Base-by-base conservation (phyloP, 2,113 vertebrate genomes). In the Perca flavescens region DNA sequence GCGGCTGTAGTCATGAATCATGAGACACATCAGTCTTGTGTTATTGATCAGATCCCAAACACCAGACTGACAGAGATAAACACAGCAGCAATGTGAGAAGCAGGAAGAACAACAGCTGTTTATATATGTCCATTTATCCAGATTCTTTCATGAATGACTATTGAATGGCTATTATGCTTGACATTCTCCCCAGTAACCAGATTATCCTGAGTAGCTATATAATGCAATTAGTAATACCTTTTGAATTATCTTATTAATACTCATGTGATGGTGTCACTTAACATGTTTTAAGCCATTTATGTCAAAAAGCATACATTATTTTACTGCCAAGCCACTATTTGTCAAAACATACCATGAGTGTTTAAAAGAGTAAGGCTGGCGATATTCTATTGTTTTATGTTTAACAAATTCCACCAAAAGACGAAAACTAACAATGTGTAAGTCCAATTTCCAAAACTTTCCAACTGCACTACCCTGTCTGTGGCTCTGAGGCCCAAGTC, bases 1-100 rank as follows among this genome's bases (percentile, higher is more conserved):
- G 76, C 15, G 89, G 88, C 91, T 89, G 92, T 89, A 91, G 93
- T 91, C 86, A 93, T 92, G 92, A 94, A 95, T 95, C 94, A 93
- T 77, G 88, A 80, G 85, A 82, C 89, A 91, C 91, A 93, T 94
- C 91, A 87, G 86, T 94, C 93, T 92, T 75, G 80, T 84, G 85
- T 90, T 92, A 94, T 89, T 91, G 90, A 94, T 95, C 88, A 88
- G 89, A 94, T 91, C 89, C 78, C 82, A 90, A 92, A 91, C 89
- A 88, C 31, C 54, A 74, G 68, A 34, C 79, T 82, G 90, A 90
- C 91, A 82, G 83, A 85, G 82, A 91, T 77, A 93, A 92, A 92
- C 86, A 90, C 56, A 69, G 70, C 65, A 3, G 91, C 68, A 68
- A 79, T 31, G 53, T 69, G 86, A 86, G 77, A 79, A 72, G 82